These are phyloP conservation scores for Penaeus vannamei DNA, from an alignment of 1,140 invertebrate species.

Conservation along the genomic window DNA sequence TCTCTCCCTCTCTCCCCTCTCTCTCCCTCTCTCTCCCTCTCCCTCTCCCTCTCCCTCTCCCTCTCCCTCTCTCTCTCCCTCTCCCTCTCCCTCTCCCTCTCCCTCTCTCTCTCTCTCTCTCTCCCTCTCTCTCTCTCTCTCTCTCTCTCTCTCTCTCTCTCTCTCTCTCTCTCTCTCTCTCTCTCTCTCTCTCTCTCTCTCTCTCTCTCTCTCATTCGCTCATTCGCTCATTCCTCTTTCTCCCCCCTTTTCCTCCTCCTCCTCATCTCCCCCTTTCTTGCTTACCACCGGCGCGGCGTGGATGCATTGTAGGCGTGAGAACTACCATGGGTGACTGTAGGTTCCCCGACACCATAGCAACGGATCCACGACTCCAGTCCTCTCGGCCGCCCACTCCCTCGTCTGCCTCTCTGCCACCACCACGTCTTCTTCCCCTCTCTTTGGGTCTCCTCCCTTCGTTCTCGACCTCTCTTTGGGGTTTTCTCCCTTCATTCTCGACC, in stretches of 20 bases:
- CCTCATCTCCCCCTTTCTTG: slow-evolving; percentile 26
- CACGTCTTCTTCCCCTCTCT: not conserved
- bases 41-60: not conserved
- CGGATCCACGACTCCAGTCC: not conserved
- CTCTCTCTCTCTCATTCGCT: not conserved
- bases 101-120: not conserved
- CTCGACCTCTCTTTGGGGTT: not conserved
- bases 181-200: not conserved
- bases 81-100: not conserved
- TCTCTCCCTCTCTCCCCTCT: not conserved
- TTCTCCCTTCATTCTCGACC: not conserved
- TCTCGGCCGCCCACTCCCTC: not conserved
- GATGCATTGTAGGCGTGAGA: too few species aligned
- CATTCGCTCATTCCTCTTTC: not conserved
- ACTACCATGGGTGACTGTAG: too few species aligned
- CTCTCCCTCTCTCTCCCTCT: not conserved
- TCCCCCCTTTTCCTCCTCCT: slow-evolving; percentile 31
- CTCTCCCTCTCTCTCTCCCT: not conserved
- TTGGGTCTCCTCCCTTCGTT: not conserved
- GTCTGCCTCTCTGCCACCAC: not conserved
- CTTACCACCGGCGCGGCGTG: not conserved
- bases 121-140: not conserved
- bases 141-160: not conserved
- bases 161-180: not conserved
- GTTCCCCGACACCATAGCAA: too few species aligned